Evolutionary conservation across 2,113 vertebrate genomes (phyloP), one percentile per base, ranked within the genome.

Genomic region (Xiphophorus couchianus): DNA sequence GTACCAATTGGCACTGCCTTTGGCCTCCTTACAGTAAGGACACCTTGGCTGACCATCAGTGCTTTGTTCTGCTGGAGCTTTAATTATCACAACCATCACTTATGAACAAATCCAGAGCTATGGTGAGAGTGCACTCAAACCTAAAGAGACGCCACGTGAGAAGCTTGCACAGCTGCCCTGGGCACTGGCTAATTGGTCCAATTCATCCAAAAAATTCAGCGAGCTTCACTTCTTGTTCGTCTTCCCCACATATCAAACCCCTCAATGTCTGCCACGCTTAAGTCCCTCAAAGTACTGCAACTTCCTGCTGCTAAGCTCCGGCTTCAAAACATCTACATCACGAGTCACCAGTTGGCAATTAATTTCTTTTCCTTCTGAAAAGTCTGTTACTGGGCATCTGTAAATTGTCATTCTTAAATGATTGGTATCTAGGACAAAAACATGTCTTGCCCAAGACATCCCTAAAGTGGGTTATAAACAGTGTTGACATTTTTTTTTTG

Each of bases 151-250:
- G 42, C 77, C 61, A 72, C 58, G 25, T 74, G 76, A 90, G 70
- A 75, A 63, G 79, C 88, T 81, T 86, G 87, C 83, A 84, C 84
- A 89, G 80, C 84, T 87, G 83, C 88, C 69, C 62, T 63, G 62
- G 82, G 75, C 74, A 8, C 64, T 27, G 81, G 77, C 60, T 70
- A 73, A 89, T 85, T 6, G 30, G 64, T 70, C 69, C 77, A 81
- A 22, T 83, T 84, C 77, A 82, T 80, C 78, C 80, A 60, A 67
- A 74, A 87, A 78, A 88, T 81, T 74, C 74, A 78, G 17, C 68
- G 27, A 14, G 66, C 61, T 69, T 66, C 37, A 67, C 42, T 66
- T 80, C 69, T 74, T 76, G 78, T 84, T 65, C 72, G 48, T 69
- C 37, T 58, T 76, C 37, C 70, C 80, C 58, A 37, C 74, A 76